A percentile compares a stretch with the other conserved stretches of the same genome.
phyloP scores from a whole-genome alignment of 2,888 invertebrate genomes.

The Mycalesis mineus region DNA sequence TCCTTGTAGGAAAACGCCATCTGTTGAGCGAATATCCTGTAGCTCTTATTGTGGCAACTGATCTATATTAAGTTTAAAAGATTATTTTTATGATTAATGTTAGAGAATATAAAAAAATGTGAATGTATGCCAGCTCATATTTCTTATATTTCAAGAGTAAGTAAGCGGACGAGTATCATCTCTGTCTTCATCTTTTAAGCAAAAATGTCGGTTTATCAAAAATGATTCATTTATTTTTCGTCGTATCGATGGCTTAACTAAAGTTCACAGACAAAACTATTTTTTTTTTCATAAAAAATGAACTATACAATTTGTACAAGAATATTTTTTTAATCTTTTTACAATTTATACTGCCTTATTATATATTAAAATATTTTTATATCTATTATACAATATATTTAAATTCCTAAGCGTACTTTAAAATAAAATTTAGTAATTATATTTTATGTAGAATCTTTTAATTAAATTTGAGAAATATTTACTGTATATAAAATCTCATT shows the following conservation, averaged over 20 bases:
- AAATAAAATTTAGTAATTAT: not conserved
- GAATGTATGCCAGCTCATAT: no score
- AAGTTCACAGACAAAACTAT: no score
- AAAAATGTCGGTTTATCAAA: no score
- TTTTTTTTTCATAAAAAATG: no score
- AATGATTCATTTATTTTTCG: no score
- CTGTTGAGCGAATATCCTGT: not conserved
- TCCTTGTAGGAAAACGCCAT: not conserved
- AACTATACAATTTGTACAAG: not conserved
- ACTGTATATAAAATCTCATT: slow-evolving; percentile 4
- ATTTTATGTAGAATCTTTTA: not conserved
- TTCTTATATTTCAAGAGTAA: no score
- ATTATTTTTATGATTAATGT: not conserved
- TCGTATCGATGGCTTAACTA: no score
- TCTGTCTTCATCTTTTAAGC: no score
- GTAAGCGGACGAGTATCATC: no score
- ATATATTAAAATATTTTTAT: not conserved
- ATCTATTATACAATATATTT: not conserved
- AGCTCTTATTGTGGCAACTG: not conserved
- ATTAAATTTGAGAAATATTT: not conserved
- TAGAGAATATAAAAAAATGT: no score
- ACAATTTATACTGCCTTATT: not conserved
- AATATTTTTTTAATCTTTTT: not conserved
- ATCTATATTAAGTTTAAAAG: not conserved
- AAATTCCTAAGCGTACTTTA: not conserved